Base-by-base conservation (phyloP, 2,113 vertebrate species). In the Gnathonemus echidnorhynchus region DNA sequence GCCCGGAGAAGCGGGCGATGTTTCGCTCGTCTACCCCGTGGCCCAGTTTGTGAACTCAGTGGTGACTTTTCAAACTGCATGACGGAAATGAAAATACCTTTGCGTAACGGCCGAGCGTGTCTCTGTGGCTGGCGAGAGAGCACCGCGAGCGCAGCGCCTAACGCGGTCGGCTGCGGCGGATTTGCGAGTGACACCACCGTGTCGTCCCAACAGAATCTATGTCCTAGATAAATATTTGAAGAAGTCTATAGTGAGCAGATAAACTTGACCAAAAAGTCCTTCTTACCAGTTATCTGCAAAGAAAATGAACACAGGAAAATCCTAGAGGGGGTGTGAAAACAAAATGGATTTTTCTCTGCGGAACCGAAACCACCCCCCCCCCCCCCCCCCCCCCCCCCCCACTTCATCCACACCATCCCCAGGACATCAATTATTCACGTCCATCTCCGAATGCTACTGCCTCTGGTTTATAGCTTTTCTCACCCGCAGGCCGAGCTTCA, bases 351-450 rank as follows among this genome's bases (percentile, higher is more conserved):
- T 35, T 11, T 19, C 50, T 62, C 42, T 10, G 13, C 7, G 31
- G 89, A 58, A 27, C n/a, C 7, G 80, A 35, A 15, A 3, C 39
- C 31, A 39, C n/a, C 9, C 49, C 39, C 39, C 31, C 50, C n/a
- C 9, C 49, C 11, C 31, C 50, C n/a, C 9, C 49, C 39, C 39
- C 31, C 50, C n/a, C 9, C 49, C 11, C 70, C 58, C 24, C 13
- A 5, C 27, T n/a, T 7, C 86, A 19, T 31, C 50, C 50, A 48
- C 48, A n/a, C 84, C 84, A 9, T 49, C 46, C 49, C 74, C 80
- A 19, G 53, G n/a, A 77, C 13, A 86, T 85, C 83, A 86, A 86
- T 58, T 86, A 90, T 90, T 90, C 77, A 90, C 56, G 48, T 62
- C 49, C 45, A 42, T 86, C 39, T 56, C 53, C 19, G 86, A 53